phyloP scores from a whole-genome alignment of 2,888 invertebrate genomes.

The Volucella bombylans region DNA sequence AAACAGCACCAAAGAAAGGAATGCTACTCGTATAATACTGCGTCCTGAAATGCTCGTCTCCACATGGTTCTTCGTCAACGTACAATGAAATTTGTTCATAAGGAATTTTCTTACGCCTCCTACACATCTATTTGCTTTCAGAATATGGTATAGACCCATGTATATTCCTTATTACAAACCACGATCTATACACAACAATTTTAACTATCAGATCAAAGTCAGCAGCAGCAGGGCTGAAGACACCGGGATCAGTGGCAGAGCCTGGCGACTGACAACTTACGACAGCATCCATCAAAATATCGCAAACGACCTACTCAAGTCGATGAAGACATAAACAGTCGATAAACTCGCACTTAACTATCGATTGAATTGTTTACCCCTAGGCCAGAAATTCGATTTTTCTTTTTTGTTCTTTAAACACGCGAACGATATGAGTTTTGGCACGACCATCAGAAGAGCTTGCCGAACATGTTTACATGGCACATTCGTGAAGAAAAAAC shows the following conservation, averaged over 20 bases:
- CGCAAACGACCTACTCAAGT: slow-evolving; percentile 63
- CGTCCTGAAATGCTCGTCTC: too few relatives aligned
- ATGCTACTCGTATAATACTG: too few relatives aligned
- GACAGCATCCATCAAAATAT: slow-evolving; percentile 43
- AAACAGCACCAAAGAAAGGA: too few relatives aligned
- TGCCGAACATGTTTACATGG: slow-evolving; percentile 55
- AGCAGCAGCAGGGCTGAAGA: not conserved
- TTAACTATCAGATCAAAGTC: slow-evolving; percentile 38
- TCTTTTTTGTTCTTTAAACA: not conserved
- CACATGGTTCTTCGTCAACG: too few relatives aligned
- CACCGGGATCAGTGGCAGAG: too few relatives aligned
- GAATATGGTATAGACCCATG: too few relatives aligned
- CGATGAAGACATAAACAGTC: slow-evolving; percentile 61
- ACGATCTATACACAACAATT: not conserved
- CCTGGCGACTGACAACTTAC: not conserved
- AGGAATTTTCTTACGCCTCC: too few relatives aligned
- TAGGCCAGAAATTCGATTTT: slow-evolving; percentile 22
- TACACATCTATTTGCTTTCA: too few relatives aligned
- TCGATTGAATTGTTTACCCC: slow-evolving; percentile 66
- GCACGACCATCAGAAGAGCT: slow-evolving; percentile 27
- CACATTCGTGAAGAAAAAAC: slow-evolving; percentile 41
- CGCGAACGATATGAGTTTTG: slow-evolving; percentile 44
- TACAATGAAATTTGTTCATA: too few relatives aligned
- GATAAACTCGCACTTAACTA: slow-evolving; percentile 64
- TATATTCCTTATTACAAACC: not conserved